Conservation (phyloP, 2,113 vertebrate species). For the Perca flavescens region DNA sequence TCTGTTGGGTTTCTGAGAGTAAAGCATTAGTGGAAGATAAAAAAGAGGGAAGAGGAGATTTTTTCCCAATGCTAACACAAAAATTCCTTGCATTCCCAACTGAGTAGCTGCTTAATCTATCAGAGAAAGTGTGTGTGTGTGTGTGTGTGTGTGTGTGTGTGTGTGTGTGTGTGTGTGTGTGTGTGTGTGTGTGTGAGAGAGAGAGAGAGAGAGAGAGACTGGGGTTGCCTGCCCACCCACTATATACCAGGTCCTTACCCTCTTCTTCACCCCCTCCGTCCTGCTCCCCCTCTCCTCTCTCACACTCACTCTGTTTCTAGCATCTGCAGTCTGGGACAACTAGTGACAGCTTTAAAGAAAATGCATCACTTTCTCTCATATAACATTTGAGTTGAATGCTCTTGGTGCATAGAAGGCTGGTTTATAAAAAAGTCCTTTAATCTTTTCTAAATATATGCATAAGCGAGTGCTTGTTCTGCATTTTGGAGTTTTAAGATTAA, state of each 20-base stretch:
- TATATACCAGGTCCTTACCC: constrained; percentile 54
- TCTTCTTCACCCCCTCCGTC: constrained; percentile 26
- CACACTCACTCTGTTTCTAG: constrained; percentile 7
- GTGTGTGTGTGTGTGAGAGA: neutral
- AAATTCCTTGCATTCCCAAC: constrained; percentile 90
- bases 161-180: constrained; percentile 3
- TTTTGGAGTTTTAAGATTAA: constrained; percentile 72
- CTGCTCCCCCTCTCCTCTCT: constrained; percentile 21
- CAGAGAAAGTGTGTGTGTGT: constrained; percentile 47
- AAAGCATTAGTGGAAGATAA: constrained; percentile 15
- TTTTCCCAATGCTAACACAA: constrained; percentile 86
- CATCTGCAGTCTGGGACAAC: neutral
- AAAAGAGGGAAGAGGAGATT: constrained; percentile 63
- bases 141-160: constrained; percentile 12
- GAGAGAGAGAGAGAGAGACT: neutral
- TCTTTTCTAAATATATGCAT: constrained; percentile 50
- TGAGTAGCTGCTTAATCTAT: constrained; percentile 84
- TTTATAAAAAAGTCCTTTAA: constrained; percentile 27
- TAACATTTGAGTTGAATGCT: neutral
- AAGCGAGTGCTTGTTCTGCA: constrained; percentile 42
- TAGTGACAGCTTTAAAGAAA: neutral
- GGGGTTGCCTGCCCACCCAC: constrained; percentile 69
- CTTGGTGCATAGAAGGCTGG: neutral
- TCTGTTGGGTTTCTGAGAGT: too few relatives aligned
- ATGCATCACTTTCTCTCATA: neutral